Percentiles rank a stretch among this genome's conserved stretches.
phyloP scores from a whole-genome alignment of 2,797 vertebrate genomes.

The Phoeniculus purpureus region DNA sequence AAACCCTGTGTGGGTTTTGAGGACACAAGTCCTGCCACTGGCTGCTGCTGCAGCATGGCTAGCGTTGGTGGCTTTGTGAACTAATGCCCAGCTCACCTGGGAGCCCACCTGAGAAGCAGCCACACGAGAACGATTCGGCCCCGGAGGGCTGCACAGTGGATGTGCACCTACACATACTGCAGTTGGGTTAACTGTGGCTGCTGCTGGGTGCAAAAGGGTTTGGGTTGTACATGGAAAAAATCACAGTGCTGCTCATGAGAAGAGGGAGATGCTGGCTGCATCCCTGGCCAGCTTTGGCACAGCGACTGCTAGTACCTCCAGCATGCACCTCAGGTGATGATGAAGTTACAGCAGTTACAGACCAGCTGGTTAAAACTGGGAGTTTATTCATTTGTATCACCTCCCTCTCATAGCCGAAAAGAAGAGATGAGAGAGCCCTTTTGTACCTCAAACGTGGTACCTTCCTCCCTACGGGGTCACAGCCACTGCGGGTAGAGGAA shows the following conservation, averaged over 20 bases:
- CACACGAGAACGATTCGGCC: not conserved
- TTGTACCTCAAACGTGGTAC: not conserved
- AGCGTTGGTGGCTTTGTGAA: accelerated
- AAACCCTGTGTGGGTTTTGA: no score
- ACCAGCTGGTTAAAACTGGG: not conserved
- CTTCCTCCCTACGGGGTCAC: not conserved
- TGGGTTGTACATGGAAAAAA: not conserved
- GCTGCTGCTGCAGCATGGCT: not conserved
- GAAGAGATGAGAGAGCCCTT: not conserved
- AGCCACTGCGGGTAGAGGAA: not conserved
- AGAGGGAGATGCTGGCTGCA: not conserved
- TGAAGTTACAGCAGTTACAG: not conserved
- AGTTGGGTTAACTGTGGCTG: not conserved
- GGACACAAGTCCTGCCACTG: not conserved
- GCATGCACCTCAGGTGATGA: not conserved
- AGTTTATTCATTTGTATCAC: not conserved
- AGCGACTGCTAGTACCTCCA: not conserved
- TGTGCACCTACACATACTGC: accelerated
- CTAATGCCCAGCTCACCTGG: not conserved
- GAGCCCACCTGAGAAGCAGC: not conserved
- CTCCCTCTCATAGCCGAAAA: not conserved
- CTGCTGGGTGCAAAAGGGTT: not conserved
- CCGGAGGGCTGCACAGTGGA: accelerated
- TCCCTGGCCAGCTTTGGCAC: not conserved
- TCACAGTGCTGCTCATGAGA: not conserved